Base-by-base conservation (phyloP, 2,888 invertebrate species). In the Sussaba pulchella region DNA sequence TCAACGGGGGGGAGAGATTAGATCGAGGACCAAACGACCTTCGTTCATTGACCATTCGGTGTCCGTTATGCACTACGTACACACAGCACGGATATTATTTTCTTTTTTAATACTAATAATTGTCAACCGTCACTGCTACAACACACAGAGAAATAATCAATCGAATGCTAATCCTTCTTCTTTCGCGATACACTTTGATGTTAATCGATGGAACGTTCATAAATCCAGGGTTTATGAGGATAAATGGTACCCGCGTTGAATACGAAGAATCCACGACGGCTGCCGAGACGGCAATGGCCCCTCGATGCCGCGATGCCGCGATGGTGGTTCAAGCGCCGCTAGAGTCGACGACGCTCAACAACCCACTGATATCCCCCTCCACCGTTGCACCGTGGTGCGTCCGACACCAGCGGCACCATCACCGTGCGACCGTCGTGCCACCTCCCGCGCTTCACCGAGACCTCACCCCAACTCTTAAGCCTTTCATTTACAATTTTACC, bases 261-360 rank as follows among this genome's bases (percentile, higher is more conserved):
- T 84, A 84, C 85, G 64, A 86, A 85, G 86, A 87, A 85, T 76
- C 84, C 87, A 86, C 87, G 82, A 86, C 88, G 85, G 86, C 85
- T 88, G 89, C 89, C 89, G 88, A 87, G 85, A 90, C 89, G 89
- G 90, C 90, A 90, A 89, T 90, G 90, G 88, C 89, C 89, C 88
- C 86, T 86, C 85, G 87, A 86, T n/a, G n/a, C n/a, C n/a, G n/a
- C n/a, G n/a, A n/a, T n/a, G n/a, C n/a, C n/a, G n/a, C n/a, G n/a
- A n/a, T 87, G 86, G 85, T 81, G 85, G 85, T 85, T 87, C 85
- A 85, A 88, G 87, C 87, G 88, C 87, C 88, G 87, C 86, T 85
- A 87, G 87, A 87, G 87, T 86, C 88, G 87, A 85, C 86, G 86
- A 86, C 87, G 84, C 85, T 89, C 86, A 85, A 86, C 84, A 88